A percentile compares a stretch with the other conserved stretches of the same genome.
Conservation (phyloP, 2,113 vertebrate species). For the Pitta sordida region DNA sequence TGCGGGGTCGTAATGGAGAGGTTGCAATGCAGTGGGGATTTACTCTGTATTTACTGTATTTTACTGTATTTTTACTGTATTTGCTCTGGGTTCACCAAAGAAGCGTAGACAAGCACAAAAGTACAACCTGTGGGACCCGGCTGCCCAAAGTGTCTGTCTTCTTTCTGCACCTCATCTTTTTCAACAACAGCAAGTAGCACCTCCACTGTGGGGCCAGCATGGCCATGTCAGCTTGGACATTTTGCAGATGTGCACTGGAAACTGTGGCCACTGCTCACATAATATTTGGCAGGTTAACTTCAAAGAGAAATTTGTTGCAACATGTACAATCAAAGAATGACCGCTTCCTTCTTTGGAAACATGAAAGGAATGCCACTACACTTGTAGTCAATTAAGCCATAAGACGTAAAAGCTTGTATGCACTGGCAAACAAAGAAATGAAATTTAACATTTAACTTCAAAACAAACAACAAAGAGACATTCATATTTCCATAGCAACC, state of each 20-base stretch:
- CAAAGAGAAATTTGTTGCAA: background rate
- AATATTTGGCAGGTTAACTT: background rate
- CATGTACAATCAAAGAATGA: background rate
- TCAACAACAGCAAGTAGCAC: background rate
- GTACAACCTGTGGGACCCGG: background rate
- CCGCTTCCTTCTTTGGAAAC: background rate
- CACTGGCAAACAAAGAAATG: background rate
- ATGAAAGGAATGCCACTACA: background rate
- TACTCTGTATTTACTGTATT: no score
- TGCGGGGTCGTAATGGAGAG: no score
- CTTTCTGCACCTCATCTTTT: background rate
- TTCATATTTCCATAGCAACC: conserved; percentile 59
- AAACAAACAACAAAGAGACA: background rate
- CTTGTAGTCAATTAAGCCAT: background rate
- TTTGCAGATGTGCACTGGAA: background rate
- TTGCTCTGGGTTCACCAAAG: background rate
- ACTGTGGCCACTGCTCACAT: background rate
- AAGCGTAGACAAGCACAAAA: background rate
- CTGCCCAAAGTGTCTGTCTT: background rate
- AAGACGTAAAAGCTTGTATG: background rate
- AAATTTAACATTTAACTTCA: background rate
- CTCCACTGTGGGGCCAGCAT: fast-evolving
- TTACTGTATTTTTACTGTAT: no score
- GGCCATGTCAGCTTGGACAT: background rate
- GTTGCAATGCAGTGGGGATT: no score